Evolutionary conservation across 2,888 invertebrate genomes (phyloP), one percentile per base, ranked within the genome.

Genomic region (Amphimallon solstitiale): DNA sequence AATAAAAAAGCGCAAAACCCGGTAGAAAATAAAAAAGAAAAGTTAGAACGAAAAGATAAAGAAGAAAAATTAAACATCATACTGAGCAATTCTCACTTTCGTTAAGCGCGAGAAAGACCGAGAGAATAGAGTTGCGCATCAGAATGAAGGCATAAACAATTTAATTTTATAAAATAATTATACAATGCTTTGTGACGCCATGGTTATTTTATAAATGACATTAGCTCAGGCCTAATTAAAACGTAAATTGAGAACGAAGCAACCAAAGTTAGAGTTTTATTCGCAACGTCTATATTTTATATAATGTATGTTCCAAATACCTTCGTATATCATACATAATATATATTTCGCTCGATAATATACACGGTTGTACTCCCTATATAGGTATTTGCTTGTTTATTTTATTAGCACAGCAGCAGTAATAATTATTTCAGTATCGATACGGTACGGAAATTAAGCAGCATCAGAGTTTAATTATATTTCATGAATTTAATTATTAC

Each of bases 211-310:
- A 56, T 64, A 64, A 56, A 64, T 56, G 37, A 56, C 54, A 64
- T 64, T 64, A 64, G 23, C 54, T 52, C 40, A 75, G 73, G 73
- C 73, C 74, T 78, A 77, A 78, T 78, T 78, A 77, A 76, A 73
- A 75, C 74, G 73, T 75, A 78, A 78, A 78, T 78, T 78, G 77
- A 75, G 76, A 75, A 73, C 71, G 76, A 77, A 78, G 77, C n/a
- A n/a, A n/a, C n/a, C n/a, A n/a, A n/a, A n/a, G 78, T 74, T 75
- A 73, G 9, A 51, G 37, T 73, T 73, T 74, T 75, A 75, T 74
- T 75, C n/a, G n/a, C n/a, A n/a, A n/a, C n/a, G n/a, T n/a, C n/a
- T n/a, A n/a, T n/a, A n/a, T n/a, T n/a, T n/a, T n/a, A n/a, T n/a
- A n/a, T n/a, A n/a, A n/a, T n/a, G n/a, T n/a, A n/a, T n/a, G n/a